Base-by-base conservation (phyloP, 2,797 vertebrate species). In the Nannoperca obscura region DNA sequence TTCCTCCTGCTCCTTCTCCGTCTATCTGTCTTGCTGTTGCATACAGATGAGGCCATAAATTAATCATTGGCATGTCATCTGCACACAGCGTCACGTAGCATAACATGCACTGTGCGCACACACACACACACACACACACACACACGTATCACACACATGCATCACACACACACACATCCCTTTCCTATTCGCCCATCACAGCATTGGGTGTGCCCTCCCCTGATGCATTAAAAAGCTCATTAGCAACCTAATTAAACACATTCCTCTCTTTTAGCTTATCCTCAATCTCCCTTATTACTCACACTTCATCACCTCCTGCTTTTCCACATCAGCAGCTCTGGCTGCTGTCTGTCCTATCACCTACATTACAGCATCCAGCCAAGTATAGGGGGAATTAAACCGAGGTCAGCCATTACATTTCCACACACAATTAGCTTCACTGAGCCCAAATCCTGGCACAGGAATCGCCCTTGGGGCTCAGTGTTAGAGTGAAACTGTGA, bases 231-330 rank as follows among this genome's bases (percentile, higher is more conserved):
- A 93, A 95, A 96, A 95, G 91, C 94, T 96, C 94, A 95, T 96
- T 96, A 96, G 94, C 88, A 86, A 94, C 89, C 94, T 95, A 95
- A 96, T 96, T 96, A 95, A 96, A 96, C 93, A 93, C 94, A 94
- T 94, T 94, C 91, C 94, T 94, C 94, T 95, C 94, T 95, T 95
- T 95, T 95, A 94, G 94, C 94, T 93, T 93, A 94, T 94, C 90
- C 90, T 94, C 94, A 91, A 93, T 96, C 95, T 94, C 92, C 82
- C 91, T 93, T 94, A 94, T 95, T 95, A 94, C 91, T 90, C 92
- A 92, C 93, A 94, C 93, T 94, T 87, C 91, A 94, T 93, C 94
- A 92, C 91, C 88, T 91, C 91, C 90, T 91, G 86, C 85, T 91
- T 94, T 91, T 92, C 91, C 89, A 90, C 92, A 86, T 90, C 91